Evolutionary conservation across 2,888 invertebrate species (phyloP).

Genomic region (Agonopterix subpropinquella): DNA sequence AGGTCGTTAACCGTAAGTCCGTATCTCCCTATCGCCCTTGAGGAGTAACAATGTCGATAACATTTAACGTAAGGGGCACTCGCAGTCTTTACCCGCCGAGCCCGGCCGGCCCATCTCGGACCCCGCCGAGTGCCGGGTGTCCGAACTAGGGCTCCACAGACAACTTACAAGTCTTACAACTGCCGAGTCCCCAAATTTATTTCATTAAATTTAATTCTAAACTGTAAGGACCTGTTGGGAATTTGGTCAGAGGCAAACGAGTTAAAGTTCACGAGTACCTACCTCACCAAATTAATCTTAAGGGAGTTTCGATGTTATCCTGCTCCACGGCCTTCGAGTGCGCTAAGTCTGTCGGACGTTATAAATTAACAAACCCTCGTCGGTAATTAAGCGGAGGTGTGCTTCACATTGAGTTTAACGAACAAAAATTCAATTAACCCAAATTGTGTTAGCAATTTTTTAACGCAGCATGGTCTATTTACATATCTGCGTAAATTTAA

Average conservation of each 20-base stretch:
- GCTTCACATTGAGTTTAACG: conserved; percentile 60
- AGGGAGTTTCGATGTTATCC: conserved; percentile 72
- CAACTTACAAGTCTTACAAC: conserved; percentile 52
- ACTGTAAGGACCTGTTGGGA: conserved; percentile 59
- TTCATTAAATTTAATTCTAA: conserved; percentile 72
- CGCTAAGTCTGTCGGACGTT: conserved; percentile 59
- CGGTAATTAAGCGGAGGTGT: conserved; percentile 68
- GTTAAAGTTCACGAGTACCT: conserved; percentile 64
- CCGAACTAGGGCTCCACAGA: no score
- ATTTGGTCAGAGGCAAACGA: conserved; percentile 69
- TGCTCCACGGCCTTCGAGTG: conserved; percentile 50
- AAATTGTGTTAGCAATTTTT: conserved; percentile 59
- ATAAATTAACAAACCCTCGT: conserved; percentile 70
- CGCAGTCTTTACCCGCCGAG: no score
- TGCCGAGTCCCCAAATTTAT: conserved; percentile 63
- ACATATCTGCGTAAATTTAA: conserved; percentile 47
- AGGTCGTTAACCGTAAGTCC: conserved; percentile 20
- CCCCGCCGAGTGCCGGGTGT: no score
- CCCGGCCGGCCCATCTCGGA: no score
- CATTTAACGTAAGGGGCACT: conserved; percentile 20
- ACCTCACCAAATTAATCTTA: conserved; percentile 72
- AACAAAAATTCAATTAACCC: conserved; percentile 69
- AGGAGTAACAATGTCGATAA: conserved; percentile 27
- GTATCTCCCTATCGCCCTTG: conserved; percentile 18
- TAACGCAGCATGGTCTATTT: conserved; percentile 43